Evolutionary conservation across 2,113 vertebrate species (phyloP), one percentile per base, ranked within the genome.

Genomic region (Psettodes erumei): DNA sequence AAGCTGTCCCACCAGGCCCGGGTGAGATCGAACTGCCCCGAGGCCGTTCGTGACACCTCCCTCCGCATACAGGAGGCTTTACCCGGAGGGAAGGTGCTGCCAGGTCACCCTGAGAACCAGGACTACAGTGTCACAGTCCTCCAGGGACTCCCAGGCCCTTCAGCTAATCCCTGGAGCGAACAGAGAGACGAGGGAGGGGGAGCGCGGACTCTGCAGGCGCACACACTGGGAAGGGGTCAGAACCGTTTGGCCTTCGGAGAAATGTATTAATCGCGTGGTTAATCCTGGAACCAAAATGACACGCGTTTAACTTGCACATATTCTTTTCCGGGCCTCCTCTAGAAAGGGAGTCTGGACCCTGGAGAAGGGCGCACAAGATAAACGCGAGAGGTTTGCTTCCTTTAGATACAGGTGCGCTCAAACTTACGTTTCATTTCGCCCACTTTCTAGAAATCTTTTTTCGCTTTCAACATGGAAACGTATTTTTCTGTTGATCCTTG

Each of bases 101-200:
- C 79, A 82, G 78, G 81, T 87, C 88, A 86, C 75, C 79, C 81
- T 79, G 86, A 83, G 82, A 91, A 88, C 84, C 74, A 80, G 10
- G 47, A 74, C 64, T 51, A 28, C n/a, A 84, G 82, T 23, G 61
- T 67, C 40, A 18, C 66, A 67, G 65, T 40, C 61, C 83, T 77
- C 45, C 51, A 8, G 81, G 85, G 82, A 86, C 62, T 67, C 63
- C 11, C 51, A 75, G 71, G 77, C 75, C 82, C 76, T 86, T 83
- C 75, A 60, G 51, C 53, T 88, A 82, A 83, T 87, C 91, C 81
- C 75, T 16, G 33, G 18, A 55, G 78, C 38, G 62, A 61, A 32
- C 43, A 27, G 33, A 30, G 48, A 42, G 65, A 56, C 11, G 51
- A 74, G 38, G 38, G 45, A 72, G 70, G 60, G 66, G 43, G 1